These are phyloP conservation scores for Dipodomys ordii DNA, from an alignment of 2,113 vertebrate species.

Conservation along the genomic window DNA sequence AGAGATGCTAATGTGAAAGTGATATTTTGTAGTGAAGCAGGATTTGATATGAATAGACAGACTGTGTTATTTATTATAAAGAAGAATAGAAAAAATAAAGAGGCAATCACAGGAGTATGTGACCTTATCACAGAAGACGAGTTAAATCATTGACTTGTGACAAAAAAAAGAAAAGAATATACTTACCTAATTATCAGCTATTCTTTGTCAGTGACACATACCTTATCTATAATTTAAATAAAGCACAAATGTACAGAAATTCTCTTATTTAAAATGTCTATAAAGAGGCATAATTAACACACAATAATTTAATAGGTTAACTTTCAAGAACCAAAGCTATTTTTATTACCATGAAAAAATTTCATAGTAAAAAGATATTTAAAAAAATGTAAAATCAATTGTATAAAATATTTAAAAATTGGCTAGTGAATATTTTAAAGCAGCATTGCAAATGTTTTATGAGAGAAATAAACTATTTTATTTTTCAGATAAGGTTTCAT, in stretches of 20 bases:
- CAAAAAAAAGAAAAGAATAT: too few species aligned
- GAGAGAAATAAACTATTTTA: background rate
- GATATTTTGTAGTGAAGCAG: too few species aligned
- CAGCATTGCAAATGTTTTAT: background rate
- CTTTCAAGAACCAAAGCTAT: background rate
- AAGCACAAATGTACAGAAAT: background rate
- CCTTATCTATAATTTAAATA: too few species aligned
- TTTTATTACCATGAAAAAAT: background rate
- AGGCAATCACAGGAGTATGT: too few species aligned
- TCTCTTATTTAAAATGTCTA: background rate
- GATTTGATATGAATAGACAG: too few species aligned
- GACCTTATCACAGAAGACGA: too few species aligned
- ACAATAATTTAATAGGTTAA: background rate
- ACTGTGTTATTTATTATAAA: too few species aligned
- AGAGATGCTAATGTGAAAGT: too few species aligned
- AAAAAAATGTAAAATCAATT: background rate
- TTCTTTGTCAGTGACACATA: too few species aligned
- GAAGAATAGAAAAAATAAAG: too few species aligned
- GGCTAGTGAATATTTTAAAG: background rate
- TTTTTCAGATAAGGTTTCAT: background rate
- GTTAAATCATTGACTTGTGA: too few species aligned
- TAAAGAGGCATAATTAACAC: background rate
- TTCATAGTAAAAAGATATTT: background rate
- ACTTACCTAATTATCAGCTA: too few species aligned
- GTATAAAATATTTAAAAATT: slow-evolving; percentile 14